Percentiles rank a stretch among this genome's conserved stretches.
These are phyloP conservation scores for Melierax canorus DNA, from an alignment of 2,113 vertebrate species.

Conservation along the genomic window DNA sequence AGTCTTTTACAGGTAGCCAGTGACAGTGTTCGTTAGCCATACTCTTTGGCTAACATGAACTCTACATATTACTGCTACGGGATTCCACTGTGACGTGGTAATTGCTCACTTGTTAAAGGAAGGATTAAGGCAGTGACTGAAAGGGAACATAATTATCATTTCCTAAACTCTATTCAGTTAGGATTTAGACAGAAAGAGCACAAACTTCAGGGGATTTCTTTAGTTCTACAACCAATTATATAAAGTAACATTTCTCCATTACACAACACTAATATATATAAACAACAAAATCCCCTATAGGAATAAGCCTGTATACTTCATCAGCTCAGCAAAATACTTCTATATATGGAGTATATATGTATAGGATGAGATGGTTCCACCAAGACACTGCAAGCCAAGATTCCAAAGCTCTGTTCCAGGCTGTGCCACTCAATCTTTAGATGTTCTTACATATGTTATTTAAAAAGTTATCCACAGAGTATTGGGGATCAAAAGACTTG, in stretches of 20 bases:
- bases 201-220: constrained; percentile 24
- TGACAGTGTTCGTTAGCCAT: not conserved
- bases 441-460: not conserved
- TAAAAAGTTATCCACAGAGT: not conserved
- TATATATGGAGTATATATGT: not conserved
- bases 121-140: constrained; percentile 12
- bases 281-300: not conserved
- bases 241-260: not conserved
- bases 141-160: constrained; percentile 9
- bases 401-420: not conserved
- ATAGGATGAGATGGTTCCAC: not conserved
- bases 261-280: not conserved
- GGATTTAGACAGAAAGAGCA: constrained; percentile 26
- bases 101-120: constrained; percentile 8
- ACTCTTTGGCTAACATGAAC: not conserved
- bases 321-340: not conserved
- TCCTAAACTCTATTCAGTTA: constrained; percentile 13
- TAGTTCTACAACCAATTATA: not conserved
- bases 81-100: constrained; percentile 2
- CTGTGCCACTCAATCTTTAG: not conserved
- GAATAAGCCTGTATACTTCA: not conserved
- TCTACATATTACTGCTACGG: not conserved
- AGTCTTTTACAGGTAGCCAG: not conserved
- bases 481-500: not conserved
- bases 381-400: not conserved